Percentiles rank a stretch among this genome's conserved stretches.
phyloP scores from a whole-genome alignment of 2,113 vertebrate species.

The Sebastes fasciatus region DNA sequence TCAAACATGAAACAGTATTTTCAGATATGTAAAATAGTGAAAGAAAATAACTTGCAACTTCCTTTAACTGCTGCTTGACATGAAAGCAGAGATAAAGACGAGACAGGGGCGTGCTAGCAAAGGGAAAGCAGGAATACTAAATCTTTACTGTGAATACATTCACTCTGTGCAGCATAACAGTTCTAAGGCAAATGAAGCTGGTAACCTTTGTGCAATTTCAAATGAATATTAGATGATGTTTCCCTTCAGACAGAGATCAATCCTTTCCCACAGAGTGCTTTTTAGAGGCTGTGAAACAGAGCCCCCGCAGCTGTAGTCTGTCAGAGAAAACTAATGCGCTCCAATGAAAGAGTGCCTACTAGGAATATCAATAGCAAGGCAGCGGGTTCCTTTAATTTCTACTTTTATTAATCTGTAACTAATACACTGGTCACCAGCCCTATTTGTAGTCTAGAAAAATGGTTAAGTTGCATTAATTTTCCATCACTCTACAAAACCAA shows the following conservation, averaged over 20 bases:
- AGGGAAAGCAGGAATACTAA: background rate
- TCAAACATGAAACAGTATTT: slow-evolving; percentile 12
- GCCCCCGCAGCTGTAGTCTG: slow-evolving; percentile 80
- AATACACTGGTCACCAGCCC: slow-evolving; percentile 73
- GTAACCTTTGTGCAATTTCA: slow-evolving; percentile 75
- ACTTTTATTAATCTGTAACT: slow-evolving; percentile 76
- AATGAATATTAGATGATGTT: slow-evolving; percentile 88
- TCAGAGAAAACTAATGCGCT: slow-evolving; percentile 79
- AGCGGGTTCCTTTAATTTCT: slow-evolving; percentile 66
- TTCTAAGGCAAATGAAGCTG: slow-evolving; percentile 64
- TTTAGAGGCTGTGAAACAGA: slow-evolving; percentile 73
- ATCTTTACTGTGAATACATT: slow-evolving; percentile 37
- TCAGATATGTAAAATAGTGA: background rate
- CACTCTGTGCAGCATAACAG: slow-evolving; percentile 40
- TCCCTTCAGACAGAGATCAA: slow-evolving; percentile 80
- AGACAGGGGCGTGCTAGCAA: background rate
- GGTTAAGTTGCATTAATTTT: slow-evolving; percentile 78
- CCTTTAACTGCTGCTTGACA: background rate
- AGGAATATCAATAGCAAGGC: slow-evolving; percentile 73
- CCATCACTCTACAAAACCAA: slow-evolving; percentile 78
- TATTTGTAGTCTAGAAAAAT: slow-evolving; percentile 61
- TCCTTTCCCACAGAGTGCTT: slow-evolving; percentile 78
- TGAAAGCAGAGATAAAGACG: slow-evolving; percentile 7
- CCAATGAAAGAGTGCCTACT: slow-evolving; percentile 75
- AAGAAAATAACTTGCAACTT: background rate